Evolutionary conservation across 2,113 vertebrate genomes (phyloP).

Genomic region (Oxyruncus cristatus): DNA sequence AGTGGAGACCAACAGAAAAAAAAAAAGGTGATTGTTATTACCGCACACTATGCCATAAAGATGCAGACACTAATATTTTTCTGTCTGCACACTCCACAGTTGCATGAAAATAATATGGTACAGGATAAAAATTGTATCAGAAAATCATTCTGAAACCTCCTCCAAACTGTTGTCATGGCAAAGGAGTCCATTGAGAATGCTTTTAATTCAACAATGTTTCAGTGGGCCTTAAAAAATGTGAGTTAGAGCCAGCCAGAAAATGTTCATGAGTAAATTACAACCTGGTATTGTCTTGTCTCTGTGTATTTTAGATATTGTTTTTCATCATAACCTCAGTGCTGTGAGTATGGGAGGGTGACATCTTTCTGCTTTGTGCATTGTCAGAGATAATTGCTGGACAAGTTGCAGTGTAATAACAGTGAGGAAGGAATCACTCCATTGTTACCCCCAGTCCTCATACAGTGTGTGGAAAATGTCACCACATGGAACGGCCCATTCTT

Average conservation of each 20-base stretch:
- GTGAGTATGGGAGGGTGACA: background rate
- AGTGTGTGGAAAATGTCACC: background rate
- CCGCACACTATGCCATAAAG: background rate
- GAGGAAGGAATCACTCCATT: background rate
- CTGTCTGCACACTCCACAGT: background rate
- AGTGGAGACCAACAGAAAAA: background rate
- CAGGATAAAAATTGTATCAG: background rate
- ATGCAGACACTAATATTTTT: background rate
- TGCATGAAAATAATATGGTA: background rate
- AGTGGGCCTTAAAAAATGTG: background rate
- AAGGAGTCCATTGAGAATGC: conserved; percentile 10
- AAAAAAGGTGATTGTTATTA: background rate
- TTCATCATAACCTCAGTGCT: background rate
- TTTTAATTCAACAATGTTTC: conserved; percentile 3
- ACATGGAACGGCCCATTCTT: background rate
- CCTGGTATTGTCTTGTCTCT: background rate
- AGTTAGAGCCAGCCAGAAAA: background rate
- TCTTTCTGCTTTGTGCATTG: background rate
- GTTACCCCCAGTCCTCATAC: background rate
- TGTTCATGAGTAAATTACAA: background rate
- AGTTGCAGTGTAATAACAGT: background rate
- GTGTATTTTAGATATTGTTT: background rate
- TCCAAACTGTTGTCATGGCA: conserved; percentile 31
- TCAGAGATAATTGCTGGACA: background rate
- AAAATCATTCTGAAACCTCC: background rate